A percentile compares a stretch with the other conserved stretches of the same genome.
These are phyloP conservation scores for Trachelus tabidus DNA, from an alignment of 2,888 invertebrate genomes.

Conservation along the genomic window DNA sequence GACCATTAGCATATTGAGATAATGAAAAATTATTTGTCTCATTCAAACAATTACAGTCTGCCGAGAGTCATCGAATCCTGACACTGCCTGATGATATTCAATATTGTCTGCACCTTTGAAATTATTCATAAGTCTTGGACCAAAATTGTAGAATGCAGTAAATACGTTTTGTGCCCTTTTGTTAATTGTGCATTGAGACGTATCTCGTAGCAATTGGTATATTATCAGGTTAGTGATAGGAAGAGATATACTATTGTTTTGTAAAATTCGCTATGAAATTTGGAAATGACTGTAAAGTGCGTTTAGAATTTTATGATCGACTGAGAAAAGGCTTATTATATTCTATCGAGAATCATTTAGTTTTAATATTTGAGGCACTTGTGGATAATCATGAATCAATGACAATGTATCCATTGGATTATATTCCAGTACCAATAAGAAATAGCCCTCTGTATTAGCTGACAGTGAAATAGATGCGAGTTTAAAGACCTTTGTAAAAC, in stretches of 20 bases:
- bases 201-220: neutral
- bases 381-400: neutral
- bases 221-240: neutral
- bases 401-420: neutral
- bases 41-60: neutral
- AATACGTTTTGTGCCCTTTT: neutral
- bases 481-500: neutral
- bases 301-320: neutral
- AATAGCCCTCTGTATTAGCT: neutral
- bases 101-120: neutral
- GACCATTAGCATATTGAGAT: neutral
- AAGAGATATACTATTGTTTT: neutral
- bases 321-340: neutral
- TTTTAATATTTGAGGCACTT: neutral
- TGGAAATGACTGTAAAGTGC: neutral
- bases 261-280: neutral
- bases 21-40: neutral
- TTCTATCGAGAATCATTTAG: neutral
- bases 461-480: neutral
- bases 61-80: neutral
- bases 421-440: neutral
- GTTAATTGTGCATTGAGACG: neutral
- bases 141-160: neutral
- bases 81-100: neutral
- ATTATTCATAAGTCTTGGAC: neutral